These are phyloP conservation scores for Pinna nobilis DNA, from an alignment of 1,140 invertebrate species.

Conservation along the genomic window DNA sequence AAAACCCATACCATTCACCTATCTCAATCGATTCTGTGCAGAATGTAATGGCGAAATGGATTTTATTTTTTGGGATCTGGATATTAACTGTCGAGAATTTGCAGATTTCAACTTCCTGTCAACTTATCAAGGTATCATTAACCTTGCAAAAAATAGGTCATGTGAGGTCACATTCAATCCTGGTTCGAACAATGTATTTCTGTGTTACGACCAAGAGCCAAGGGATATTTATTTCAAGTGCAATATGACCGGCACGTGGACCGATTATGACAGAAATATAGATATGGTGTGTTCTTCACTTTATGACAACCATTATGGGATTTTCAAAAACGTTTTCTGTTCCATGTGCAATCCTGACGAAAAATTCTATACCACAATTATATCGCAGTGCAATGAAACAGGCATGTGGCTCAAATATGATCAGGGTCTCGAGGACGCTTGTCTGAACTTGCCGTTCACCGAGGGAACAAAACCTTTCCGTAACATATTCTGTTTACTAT, in stretches of 20 bases:
- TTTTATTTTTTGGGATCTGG: background rate
- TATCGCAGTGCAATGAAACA: background rate
- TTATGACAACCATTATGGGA: too few species aligned
- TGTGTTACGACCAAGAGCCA: background rate
- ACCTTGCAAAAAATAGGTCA: background rate
- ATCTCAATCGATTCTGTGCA: conserved; percentile 25
- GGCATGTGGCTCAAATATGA: background rate
- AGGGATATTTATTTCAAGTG: background rate
- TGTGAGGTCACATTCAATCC: conserved; percentile 15
- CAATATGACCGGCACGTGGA: conserved; percentile 16
- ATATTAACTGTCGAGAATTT: conserved; percentile 28
- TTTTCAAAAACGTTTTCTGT: background rate
- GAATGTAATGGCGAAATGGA: conserved; percentile 24
- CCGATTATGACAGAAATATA: background rate
- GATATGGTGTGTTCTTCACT: conserved; percentile 2
- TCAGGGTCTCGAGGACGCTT: too few species aligned
- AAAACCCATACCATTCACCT: background rate
- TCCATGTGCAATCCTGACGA: conserved; percentile 13
- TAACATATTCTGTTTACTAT: background rate
- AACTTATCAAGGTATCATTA: conserved; percentile 19
- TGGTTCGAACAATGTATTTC: background rate
- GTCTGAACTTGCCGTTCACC: background rate
- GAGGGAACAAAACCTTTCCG: background rate
- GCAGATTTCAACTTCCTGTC: conserved; percentile 37
- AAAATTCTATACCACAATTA: background rate